phyloP scores from a whole-genome alignment of 37 sponge, comb jelly and placozoan species.

The Petrosia ficiformis region DNA sequence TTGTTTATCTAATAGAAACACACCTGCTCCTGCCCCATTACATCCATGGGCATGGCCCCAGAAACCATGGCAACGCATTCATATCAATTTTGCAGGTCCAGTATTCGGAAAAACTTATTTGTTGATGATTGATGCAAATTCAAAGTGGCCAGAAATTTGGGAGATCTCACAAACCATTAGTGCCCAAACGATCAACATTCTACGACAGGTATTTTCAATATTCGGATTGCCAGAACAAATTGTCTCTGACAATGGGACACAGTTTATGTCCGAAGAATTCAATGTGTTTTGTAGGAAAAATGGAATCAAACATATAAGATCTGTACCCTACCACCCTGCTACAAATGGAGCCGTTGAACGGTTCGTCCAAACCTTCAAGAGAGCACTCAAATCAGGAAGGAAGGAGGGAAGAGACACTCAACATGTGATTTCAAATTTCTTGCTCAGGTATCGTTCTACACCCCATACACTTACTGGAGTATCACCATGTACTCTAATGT shows the following conservation, averaged over 20 bases:
- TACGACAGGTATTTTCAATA: background rate
- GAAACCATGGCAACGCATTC: too few relatives aligned
- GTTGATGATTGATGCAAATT: too few relatives aligned
- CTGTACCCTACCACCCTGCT: background rate
- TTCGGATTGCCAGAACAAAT: background rate
- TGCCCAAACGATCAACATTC: background rate
- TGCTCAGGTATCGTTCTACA: background rate
- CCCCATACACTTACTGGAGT: background rate
- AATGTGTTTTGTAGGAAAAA: background rate
- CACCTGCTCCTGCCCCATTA: too few relatives aligned
- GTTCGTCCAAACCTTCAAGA: background rate
- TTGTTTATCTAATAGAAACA: too few relatives aligned
- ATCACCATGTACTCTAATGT: background rate
- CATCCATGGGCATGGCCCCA: too few relatives aligned
- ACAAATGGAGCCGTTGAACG: background rate
- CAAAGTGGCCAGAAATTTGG: too few relatives aligned
- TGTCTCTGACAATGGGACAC: background rate
- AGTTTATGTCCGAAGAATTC: background rate
- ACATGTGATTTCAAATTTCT: background rate
- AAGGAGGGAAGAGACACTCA: background rate
- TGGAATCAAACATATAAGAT: background rate
- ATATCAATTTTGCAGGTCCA: too few relatives aligned
- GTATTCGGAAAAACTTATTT: too few relatives aligned
- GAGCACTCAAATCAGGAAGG: background rate
- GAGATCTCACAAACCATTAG: too few relatives aligned